Conservation (phyloP, 1,140 invertebrate species). For the Camponotus floridanus region DNA sequence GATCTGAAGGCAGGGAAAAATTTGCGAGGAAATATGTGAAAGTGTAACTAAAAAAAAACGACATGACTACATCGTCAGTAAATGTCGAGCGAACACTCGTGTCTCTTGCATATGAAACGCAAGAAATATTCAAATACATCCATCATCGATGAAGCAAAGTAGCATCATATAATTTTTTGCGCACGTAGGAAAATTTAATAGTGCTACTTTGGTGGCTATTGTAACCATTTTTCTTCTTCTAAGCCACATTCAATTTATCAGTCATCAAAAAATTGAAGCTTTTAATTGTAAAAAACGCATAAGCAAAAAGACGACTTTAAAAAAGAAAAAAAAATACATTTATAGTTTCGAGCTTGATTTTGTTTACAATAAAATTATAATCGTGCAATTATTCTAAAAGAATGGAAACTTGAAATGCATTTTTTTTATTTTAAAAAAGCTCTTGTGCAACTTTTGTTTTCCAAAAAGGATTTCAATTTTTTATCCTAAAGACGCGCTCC, state of each 20-base stretch:
- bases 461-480: not conserved
- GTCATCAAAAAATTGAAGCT: conserved; percentile 27
- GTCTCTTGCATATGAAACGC: conserved; percentile 23
- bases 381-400: not conserved
- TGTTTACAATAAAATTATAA: not conserved
- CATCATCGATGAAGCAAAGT: conserved; percentile 20
- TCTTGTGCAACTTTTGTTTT: conserved; percentile 12
- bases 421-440: conserved; percentile 8
- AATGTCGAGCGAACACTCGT: conserved; percentile 67
- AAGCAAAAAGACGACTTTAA: not conserved
- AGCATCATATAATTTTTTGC: conserved; percentile 31
- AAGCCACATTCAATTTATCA: not conserved
- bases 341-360: conserved; percentile 2
- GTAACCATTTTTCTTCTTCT: not conserved
- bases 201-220: conserved; percentile 7
- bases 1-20: not conserved
- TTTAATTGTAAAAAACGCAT: not conserved
- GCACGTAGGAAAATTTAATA: conserved; percentile 35
- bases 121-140: conserved; percentile 32
- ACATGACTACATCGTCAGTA: conserved; percentile 66
- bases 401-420: conserved; percentile 3
- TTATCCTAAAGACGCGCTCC: conserved; percentile 45
- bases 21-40: conserved; percentile 1
- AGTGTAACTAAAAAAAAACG: conserved; percentile 28
- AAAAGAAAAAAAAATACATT: conserved; percentile 25